Percentiles rank a stretch among this genome's conserved stretches.
These are phyloP conservation scores for Nyctibius bracteatus DNA, from an alignment of 2,113 vertebrate species.

Conservation along the genomic window DNA sequence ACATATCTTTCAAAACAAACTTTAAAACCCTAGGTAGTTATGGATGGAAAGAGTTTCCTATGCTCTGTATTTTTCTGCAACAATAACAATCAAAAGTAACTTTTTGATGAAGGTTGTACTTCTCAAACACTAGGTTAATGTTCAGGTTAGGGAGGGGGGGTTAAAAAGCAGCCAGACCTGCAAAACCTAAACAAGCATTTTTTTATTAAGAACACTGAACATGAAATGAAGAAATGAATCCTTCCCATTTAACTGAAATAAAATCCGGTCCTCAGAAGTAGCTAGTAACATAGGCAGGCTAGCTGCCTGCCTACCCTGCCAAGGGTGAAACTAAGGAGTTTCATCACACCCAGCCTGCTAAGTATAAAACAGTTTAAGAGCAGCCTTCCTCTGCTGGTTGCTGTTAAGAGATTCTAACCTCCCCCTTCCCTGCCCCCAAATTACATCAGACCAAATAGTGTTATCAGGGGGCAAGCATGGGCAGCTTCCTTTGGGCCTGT, in stretches of 20 bases:
- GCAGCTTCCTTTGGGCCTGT: neutral
- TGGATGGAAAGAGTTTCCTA: neutral
- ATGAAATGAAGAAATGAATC: neutral
- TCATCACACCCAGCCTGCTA: neutral
- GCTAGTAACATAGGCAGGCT: neutral
- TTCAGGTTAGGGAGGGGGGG: neutral
- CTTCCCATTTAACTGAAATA: neutral
- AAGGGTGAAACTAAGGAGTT: neutral
- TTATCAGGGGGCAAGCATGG: neutral
- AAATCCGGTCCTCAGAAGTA: neutral
- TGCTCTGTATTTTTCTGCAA: neutral
- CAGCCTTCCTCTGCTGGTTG: neutral
- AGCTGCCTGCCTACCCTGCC: neutral
- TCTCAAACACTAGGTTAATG: rapidly evolving
- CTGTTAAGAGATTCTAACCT: neutral
- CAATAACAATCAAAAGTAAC: neutral
- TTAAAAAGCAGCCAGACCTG: conserved; percentile 8
- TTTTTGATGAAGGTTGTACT: neutral
- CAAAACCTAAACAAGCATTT: conserved; percentile 2
- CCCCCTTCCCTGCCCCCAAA: neutral
- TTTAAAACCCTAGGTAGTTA: neutral
- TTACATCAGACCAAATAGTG: neutral
- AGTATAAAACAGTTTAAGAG: neutral
- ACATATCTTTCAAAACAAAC: neutral
- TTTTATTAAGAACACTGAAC: conserved; percentile 25